Evolutionary conservation across 2,797 vertebrate species (phyloP), one percentile per base, ranked within the genome.

Genomic region (Anguilla marmorata): DNA sequence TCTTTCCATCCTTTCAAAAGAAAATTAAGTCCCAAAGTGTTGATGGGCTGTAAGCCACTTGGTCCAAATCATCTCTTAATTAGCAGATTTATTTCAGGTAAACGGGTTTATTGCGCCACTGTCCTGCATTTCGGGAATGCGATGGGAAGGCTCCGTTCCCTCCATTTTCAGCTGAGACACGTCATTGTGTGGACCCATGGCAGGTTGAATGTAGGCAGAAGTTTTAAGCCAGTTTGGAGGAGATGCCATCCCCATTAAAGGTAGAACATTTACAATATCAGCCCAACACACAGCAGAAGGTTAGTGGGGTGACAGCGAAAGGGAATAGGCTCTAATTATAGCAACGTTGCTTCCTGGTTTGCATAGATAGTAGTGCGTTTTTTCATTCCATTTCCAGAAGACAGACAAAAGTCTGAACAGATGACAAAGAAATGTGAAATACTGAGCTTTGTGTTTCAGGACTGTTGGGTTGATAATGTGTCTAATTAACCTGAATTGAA

Each of bases 221-320:
- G 94, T 96, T 96, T 96, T 95, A 95, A 95, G 94, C 93, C 94
- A 91, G 33, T 91, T 90, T 84, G 84, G 92, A 92, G 92, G 92
- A 96, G 96, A 96, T 96, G 96, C 96, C 96, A 96, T 94, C 89
- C 93, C 96, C 95, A 96, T 96, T 96, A 96, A 94, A 94, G 93
- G 92, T 91, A 89, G 90, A 92, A 92, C 94, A 96, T 96, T 96
- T 96, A 95, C 94, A 94, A 95, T 19, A 41, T 12, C 90, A 33
- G 92, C 90, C 93, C 91, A 93, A 94, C 92, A 93, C 90, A 93
- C 90, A 87, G 87, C 76, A 84, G 16, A 66, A 88, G 85, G 89
- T 88, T 89, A 76, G 83, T 89, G 90, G 83, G 85, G 80, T 52
- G 83, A 37, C 74, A 87, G 86, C 24, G 3, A 87, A 89, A 60